Percentiles rank a stretch among this genome's conserved stretches.
Conservation (phyloP, 2,888 invertebrate genomes). For the Torymus texanus region DNA sequence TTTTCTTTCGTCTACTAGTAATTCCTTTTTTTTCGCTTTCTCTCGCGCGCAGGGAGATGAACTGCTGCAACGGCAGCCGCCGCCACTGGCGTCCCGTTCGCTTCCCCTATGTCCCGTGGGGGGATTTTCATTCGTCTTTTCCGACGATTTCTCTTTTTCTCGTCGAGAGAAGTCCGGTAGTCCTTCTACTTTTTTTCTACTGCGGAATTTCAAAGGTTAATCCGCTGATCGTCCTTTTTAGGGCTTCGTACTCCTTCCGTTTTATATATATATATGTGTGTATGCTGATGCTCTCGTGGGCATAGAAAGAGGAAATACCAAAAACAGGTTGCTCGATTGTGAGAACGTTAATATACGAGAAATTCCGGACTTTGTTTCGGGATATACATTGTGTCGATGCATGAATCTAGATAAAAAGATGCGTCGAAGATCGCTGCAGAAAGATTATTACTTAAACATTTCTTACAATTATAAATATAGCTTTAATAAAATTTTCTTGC, state of each 20-base stretch:
- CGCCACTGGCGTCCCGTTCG: no score
- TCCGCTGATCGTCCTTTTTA: slow-evolving; percentile 26
- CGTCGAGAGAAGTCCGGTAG: background rate
- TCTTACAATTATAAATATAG: no score
- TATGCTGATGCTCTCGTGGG: background rate
- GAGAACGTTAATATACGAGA: slow-evolving; percentile 43
- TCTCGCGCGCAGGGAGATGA: slow-evolving; percentile 1
- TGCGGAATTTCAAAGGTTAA: slow-evolving; percentile 14
- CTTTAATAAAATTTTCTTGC: no score
- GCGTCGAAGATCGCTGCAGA: slow-evolving; percentile 5
- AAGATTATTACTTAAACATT: background rate
- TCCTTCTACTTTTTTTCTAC: background rate
- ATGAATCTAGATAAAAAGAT: background rate
- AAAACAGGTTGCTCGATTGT: slow-evolving; percentile 51
- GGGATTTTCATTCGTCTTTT: slow-evolving; percentile 20
- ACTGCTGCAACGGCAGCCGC: background rate
- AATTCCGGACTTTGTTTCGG: slow-evolving; percentile 23
- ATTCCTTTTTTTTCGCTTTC: slow-evolving; percentile 11
- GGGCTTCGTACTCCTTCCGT: background rate
- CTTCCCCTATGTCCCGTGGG: no score
- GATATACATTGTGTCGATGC: background rate
- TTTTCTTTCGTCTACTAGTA: slow-evolving; percentile 50
- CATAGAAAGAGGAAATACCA: slow-evolving; percentile 36
- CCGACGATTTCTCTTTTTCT: slow-evolving; percentile 1
- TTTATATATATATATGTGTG: background rate